Evolutionary conservation across 2,797 vertebrate genomes (phyloP).

Genomic region (Limosa lapponica): DNA sequence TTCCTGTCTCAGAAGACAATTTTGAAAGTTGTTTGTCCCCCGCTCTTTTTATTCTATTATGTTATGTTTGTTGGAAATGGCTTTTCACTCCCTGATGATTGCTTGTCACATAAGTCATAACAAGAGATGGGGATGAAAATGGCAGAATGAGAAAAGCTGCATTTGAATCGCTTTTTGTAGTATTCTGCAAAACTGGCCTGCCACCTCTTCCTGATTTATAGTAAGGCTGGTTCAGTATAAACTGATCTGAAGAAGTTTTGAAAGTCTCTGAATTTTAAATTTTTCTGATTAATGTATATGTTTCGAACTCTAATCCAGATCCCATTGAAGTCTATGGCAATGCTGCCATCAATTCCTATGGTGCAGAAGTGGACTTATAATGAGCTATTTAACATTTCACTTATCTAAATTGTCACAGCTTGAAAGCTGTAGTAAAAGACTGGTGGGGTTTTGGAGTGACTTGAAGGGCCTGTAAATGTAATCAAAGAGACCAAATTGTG

Average conservation of each 20-base stretch:
- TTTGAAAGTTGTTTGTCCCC: not conserved
- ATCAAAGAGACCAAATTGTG: slow-evolving; percentile 49
- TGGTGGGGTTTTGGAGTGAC: slow-evolving; percentile 21
- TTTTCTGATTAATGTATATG: not conserved
- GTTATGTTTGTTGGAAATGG: not conserved
- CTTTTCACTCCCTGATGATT: not conserved
- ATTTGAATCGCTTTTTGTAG: not conserved
- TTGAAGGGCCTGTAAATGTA: slow-evolving; percentile 45
- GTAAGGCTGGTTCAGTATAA: not conserved
- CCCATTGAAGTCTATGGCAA: not conserved
- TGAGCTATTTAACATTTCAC: slow-evolving; percentile 54
- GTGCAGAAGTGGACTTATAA: slow-evolving; percentile 36
- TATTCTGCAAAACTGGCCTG: not conserved
- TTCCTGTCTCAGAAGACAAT: not conserved
- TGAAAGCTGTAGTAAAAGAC: slow-evolving; percentile 37
- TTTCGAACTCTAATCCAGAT: not conserved
- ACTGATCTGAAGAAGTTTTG: not conserved
- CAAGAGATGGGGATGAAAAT: not conserved
- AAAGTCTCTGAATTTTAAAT: not conserved
- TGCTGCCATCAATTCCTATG: not conserved
- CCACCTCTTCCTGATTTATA: not conserved
- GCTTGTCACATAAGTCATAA: not conserved
- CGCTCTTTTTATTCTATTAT: not conserved
- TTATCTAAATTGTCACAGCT: slow-evolving; percentile 62
- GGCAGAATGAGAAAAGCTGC: not conserved